phyloP scores from a whole-genome alignment of 2,113 vertebrate genomes.

The Calidris pugnax region DNA sequence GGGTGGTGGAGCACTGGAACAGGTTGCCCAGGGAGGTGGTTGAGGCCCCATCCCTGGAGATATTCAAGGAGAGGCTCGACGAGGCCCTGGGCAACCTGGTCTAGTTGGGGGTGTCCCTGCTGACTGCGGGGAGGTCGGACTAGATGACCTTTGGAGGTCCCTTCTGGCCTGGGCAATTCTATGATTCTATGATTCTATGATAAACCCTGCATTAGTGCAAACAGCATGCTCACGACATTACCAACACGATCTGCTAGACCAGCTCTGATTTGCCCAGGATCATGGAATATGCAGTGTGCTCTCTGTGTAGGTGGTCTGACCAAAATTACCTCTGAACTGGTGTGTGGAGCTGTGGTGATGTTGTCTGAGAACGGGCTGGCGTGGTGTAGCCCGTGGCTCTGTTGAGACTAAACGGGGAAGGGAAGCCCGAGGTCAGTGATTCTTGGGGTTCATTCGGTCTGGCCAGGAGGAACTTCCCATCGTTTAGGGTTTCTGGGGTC shows the following conservation, averaged over 20 bases:
- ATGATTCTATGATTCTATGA: no score
- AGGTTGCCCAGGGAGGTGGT: no score
- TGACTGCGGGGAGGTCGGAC: no score
- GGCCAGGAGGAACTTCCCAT: accelerated
- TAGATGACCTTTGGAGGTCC: no score
- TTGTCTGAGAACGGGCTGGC: not conserved
- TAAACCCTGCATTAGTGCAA: not conserved
- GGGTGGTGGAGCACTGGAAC: no score
- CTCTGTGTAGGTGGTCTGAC: not conserved
- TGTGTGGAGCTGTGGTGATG: not conserved
- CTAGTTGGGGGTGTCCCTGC: no score
- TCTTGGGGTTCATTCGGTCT: not conserved
- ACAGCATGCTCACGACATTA: not conserved
- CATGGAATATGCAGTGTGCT: not conserved
- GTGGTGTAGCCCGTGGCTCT: not conserved
- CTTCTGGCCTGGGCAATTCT: no score
- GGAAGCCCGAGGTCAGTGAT: not conserved
- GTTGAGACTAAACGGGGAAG: not conserved
- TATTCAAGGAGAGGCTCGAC: no score
- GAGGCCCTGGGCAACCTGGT: no score
- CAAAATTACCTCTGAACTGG: not conserved
- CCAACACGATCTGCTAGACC: not conserved
- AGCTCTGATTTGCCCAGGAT: not conserved
- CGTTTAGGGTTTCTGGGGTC: not conserved
- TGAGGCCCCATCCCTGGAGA: no score